Base-by-base conservation (phyloP, 2,888 invertebrate genomes). In the Opisthograptis luteolata region DNA sequence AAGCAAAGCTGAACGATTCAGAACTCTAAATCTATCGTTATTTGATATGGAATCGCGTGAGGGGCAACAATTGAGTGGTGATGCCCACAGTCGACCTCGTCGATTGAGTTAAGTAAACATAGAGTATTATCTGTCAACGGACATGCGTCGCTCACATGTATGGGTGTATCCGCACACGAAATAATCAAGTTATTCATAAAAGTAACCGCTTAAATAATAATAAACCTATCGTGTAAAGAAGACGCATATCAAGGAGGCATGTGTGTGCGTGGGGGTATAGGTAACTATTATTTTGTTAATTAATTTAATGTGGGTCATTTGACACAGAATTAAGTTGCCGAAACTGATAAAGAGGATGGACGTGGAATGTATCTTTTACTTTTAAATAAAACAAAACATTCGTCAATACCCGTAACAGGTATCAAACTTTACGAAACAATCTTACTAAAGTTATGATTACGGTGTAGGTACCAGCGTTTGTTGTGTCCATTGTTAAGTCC, bases 111-210 rank as follows among this genome's bases (percentile, higher is more conserved):
- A 89, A 87, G 87, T 89, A 88, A 90, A 90, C 88, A 90, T 81
- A 67, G 83, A 86, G 86, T 86, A 89, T 87, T 89, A 90, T 90
- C 89, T 87, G 87, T 86, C 84, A 87, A 87, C 89, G 87, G 84
- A 80, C 87, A 86, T 85, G 81, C 84, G 82, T 73, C 69, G 74
- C 68, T 65, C 71, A 67, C 67, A 68, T 76, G 66, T 71, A 74
- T 59, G 76, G 76, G 70, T 73, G 70, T 73, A 66, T 75, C 70
- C 73, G 73, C 72, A 79, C 68, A 81, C 69, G 55, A 76, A 76
- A 84, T 82, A 80, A 84, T 83, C 77, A 74, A 73, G 70, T 83
- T 79, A 84, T 84, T 87, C 82, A 85, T 80, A 70, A 84, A 51
- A 76, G 70, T 64, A 68, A 72, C 73, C 68, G 75, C 72, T 73